Base-by-base conservation (phyloP, 2,888 invertebrate species). In the Balanococcus diminutus region DNA sequence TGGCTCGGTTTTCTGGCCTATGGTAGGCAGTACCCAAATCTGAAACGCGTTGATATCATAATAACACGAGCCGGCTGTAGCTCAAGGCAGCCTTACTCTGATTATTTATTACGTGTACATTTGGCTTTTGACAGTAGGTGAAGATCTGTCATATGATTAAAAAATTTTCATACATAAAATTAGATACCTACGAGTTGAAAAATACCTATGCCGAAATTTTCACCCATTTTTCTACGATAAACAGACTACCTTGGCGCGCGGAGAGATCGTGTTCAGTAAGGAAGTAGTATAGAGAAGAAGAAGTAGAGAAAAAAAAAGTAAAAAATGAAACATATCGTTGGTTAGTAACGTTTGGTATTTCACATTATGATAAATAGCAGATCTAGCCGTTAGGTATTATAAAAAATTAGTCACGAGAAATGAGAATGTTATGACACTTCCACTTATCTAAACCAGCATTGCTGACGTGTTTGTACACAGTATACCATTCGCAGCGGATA, bases 361-460 rank as follows among this genome's bases (percentile, higher is more conserved):
- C 75, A 75, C 75, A 75, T 75, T 75, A 75, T 75, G 75, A 75
- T 75, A 75, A 75, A 75, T 75, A 32, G 75, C 75, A 28, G n/a
- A 75, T 75, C 75, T 32, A 32, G 75, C 75, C 75, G 75, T 75
- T 75, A 75, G 75, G 75, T 75, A 75, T 32, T 32, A 75, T 75
- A 75, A 75, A 75, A 75, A 75, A 75, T 75, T 75, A 75, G 75
- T 75, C 75, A 75, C 75, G 75, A 75, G 32, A 75, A 75, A 75
- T 75, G 28, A 32, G 75, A 75, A 32, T 75, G 36, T 75, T 75
- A 75, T 75, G 75, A 75, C 75, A 75, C 75, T 75, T 75, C 75
- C 75, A 75, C 75, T 75, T 75, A 32, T 75, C 75, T 32, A 32
- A 75, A 75, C 75, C 28, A 75, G 75, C 31, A 75, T 32, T 75